These are phyloP conservation scores for Monochamus saltuarius DNA, from an alignment of 1,140 invertebrate species.

Conservation along the genomic window DNA sequence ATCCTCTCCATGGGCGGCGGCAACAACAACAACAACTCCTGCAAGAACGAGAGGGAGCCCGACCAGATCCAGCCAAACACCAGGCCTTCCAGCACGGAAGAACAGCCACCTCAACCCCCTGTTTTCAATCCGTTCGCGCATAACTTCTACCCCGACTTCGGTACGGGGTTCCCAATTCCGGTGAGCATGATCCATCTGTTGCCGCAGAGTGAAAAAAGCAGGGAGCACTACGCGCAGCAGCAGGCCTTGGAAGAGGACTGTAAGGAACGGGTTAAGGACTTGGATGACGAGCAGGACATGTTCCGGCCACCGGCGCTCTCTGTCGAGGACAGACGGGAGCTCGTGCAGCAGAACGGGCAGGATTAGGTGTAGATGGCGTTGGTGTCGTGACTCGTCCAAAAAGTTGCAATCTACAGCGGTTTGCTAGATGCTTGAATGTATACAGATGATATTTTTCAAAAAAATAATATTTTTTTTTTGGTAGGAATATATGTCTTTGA, in stretches of 20 bases:
- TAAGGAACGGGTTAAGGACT: constrained; percentile 61
- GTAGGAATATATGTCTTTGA: no score
- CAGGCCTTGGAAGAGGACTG: constrained; percentile 62
- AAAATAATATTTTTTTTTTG: no score
- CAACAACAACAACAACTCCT: constrained; percentile 69
- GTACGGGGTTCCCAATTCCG: constrained; percentile 75
- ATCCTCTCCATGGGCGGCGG: constrained; percentile 69
- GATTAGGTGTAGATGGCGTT: constrained; percentile 53
- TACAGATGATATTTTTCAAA: no score
- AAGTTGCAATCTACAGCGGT: neutral
- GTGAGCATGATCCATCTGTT: constrained; percentile 80
- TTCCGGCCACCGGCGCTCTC: constrained; percentile 58
- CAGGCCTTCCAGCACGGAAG: constrained; percentile 62
- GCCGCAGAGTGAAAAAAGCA: constrained; percentile 72
- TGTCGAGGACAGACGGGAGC: constrained; percentile 58
- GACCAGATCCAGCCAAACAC: constrained; percentile 53
- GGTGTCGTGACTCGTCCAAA: constrained; percentile 1
- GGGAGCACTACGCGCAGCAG: constrained; percentile 58
- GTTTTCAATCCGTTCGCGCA: constrained; percentile 72
- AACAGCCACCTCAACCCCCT: constrained; percentile 55
- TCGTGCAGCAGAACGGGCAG: constrained; percentile 67
- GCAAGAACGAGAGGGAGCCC: constrained; percentile 48
- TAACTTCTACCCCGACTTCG: constrained; percentile 79
- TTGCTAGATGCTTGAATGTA: no score
- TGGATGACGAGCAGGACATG: constrained; percentile 62